A percentile compares a stretch with the other conserved stretches of the same genome.
phyloP scores from a whole-genome alignment of 2,797 vertebrate species.

The Carapus acus region DNA sequence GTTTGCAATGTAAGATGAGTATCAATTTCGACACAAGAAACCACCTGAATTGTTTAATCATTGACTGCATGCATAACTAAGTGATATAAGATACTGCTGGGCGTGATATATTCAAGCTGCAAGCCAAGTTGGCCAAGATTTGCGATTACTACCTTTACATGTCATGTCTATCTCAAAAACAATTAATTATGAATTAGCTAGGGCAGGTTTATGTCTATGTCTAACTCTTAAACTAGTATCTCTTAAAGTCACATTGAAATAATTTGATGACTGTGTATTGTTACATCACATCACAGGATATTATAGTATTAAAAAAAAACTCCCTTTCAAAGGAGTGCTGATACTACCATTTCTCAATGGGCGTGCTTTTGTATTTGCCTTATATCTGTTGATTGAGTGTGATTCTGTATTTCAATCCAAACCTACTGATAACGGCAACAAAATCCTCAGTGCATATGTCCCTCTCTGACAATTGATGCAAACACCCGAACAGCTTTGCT shows the following conservation, averaged over 20 bases:
- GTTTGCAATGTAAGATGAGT: slow-evolving; percentile 7
- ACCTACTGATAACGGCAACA: slow-evolving; percentile 27
- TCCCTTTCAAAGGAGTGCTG: slow-evolving; percentile 4
- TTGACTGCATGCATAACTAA: background rate
- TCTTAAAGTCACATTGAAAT: too few species aligned
- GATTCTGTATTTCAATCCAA: slow-evolving; percentile 19
- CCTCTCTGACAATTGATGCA: slow-evolving; percentile 38
- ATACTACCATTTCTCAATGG: slow-evolving; percentile 5
- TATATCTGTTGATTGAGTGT: background rate
- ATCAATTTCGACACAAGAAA: slow-evolving; percentile 10
- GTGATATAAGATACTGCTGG: background rate
- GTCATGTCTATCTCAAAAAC: too few species aligned
- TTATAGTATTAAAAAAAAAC: slow-evolving; percentile 8
- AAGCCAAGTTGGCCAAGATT: background rate
- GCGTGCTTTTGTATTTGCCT: slow-evolving; percentile 21
- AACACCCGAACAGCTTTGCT: slow-evolving; percentile 14
- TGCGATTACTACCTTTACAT: background rate
- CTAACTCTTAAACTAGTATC: too few species aligned
- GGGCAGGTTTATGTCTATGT: too few species aligned
- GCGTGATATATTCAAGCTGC: background rate
- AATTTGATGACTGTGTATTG: too few species aligned
- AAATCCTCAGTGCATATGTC: slow-evolving; percentile 24
- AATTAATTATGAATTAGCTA: too few species aligned
- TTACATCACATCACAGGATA: slow-evolving; percentile 9
- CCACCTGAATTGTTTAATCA: slow-evolving; percentile 30